These are phyloP conservation scores for Crotophaga sulcirostris DNA, from an alignment of 2,113 vertebrate genomes.

Conservation along the genomic window DNA sequence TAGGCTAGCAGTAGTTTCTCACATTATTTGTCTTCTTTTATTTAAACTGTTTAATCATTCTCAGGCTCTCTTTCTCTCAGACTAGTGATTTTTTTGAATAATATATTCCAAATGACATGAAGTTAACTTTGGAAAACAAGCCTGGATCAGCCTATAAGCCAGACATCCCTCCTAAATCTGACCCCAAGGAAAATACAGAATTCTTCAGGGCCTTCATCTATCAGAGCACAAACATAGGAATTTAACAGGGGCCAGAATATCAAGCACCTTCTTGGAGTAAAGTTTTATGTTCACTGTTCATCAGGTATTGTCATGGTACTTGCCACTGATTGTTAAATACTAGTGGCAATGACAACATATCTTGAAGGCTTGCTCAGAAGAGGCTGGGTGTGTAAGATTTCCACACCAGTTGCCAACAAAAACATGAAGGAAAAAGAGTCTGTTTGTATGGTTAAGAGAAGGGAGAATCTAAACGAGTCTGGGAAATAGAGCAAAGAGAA, in stretches of 20 bases:
- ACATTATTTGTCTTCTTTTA: not conserved
- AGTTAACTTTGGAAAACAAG: constrained; percentile 2
- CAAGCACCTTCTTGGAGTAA: not conserved
- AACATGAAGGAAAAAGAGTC: not conserved
- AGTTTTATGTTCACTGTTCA: not conserved
- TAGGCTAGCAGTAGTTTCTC: not conserved
- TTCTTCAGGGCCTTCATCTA: not conserved
- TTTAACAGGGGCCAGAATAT: not conserved
- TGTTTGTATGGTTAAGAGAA: not conserved
- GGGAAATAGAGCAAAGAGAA: not conserved
- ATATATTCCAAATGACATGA: not conserved
- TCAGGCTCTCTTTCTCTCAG: not conserved
- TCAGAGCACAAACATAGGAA: not conserved
- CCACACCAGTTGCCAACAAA: not conserved
- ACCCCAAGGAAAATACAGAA: not conserved
- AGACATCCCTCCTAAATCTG: not conserved
- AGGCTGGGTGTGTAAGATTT: not conserved
- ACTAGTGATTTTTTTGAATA: not conserved
- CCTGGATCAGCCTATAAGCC: not conserved
- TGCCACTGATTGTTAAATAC: not conserved
- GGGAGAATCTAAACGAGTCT: not conserved
- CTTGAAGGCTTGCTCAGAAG: not conserved
- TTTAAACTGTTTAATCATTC: not conserved
- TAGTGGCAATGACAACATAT: not conserved
- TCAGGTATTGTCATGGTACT: not conserved